Evolutionary conservation across 1,140 invertebrate species (phyloP).

Genomic region (Vanessa tameamea): DNA sequence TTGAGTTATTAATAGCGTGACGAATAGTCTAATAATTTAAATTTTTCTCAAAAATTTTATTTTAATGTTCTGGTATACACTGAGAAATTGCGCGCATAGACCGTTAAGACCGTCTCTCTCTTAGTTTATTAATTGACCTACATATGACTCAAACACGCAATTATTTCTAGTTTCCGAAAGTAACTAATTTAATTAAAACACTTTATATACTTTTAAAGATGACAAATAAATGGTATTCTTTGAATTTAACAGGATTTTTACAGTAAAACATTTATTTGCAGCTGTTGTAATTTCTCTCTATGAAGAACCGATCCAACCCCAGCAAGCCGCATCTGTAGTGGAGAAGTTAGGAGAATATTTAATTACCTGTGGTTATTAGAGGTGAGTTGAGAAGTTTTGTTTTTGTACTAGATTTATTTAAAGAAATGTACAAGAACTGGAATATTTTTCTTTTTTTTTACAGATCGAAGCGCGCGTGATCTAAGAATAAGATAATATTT

Average conservation of each 20-base stretch:
- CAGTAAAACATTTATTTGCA: conserved; percentile 78
- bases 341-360: conserved; percentile 98
- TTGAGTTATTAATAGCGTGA: conserved; percentile 3
- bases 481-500: conserved; percentile 82
- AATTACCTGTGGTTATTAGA: conserved; percentile 96
- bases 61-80: conserved; percentile 7
- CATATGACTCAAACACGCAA: conserved; percentile 31
- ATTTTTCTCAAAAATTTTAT: conserved; percentile 14
- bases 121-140: conserved; percentile 38
- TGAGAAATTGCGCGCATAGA: conserved; percentile 27
- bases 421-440: conserved; percentile 4
- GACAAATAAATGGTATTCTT: neutral
- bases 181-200: conserved; percentile 18
- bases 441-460: conserved; percentile 51
- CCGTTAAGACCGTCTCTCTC: conserved; percentile 29
- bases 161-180: conserved; percentile 16
- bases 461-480: conserved; percentile 80
- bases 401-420: neutral
- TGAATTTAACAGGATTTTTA: too few species aligned
- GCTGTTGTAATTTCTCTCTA: conserved; percentile 95
- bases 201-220: neutral
- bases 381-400: conserved; percentile 53
- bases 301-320: conserved; percentile 96
- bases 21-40: conserved; percentile 11
- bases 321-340: conserved; percentile 95